phyloP scores from a whole-genome alignment of 2,113 vertebrate genomes.

The Crotophaga sulcirostris region DNA sequence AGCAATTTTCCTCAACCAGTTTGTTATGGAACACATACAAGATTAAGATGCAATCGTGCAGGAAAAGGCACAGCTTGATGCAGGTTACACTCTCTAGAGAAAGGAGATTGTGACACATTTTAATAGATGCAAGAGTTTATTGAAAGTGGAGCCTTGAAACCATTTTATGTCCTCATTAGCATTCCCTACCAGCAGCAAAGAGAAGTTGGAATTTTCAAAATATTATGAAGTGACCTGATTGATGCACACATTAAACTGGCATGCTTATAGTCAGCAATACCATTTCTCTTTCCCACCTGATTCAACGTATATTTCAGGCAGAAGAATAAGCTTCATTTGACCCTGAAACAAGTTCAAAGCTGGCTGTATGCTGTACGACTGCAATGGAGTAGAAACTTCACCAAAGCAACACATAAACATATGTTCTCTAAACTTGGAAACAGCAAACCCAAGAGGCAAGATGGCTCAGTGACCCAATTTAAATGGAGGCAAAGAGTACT shows the following conservation, averaged over 20 bases:
- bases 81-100: not conserved
- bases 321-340: not conserved
- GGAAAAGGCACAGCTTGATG: not conserved
- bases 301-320: not conserved
- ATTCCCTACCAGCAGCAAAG: not conserved
- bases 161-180: not conserved
- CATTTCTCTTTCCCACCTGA: not conserved
- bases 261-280: not conserved
- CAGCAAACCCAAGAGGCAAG: not conserved
- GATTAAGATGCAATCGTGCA: not conserved
- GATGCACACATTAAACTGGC: not conserved
- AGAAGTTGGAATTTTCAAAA: not conserved
- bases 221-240: not conserved
- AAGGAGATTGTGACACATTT: not conserved
- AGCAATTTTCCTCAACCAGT: not conserved
- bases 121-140: not conserved
- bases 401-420: not conserved
- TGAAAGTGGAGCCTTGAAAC: not conserved
- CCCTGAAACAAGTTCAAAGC: not conserved
- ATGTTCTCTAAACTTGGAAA: not conserved
- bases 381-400: not conserved
- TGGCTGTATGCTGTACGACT: not conserved
- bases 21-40: not conserved
- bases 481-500: fast-evolving
- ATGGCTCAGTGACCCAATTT: not conserved